Evolutionary conservation across 1,140 invertebrate species (phyloP), one percentile per base, ranked within the genome.

Genomic region (Ceratina australensis): DNA sequence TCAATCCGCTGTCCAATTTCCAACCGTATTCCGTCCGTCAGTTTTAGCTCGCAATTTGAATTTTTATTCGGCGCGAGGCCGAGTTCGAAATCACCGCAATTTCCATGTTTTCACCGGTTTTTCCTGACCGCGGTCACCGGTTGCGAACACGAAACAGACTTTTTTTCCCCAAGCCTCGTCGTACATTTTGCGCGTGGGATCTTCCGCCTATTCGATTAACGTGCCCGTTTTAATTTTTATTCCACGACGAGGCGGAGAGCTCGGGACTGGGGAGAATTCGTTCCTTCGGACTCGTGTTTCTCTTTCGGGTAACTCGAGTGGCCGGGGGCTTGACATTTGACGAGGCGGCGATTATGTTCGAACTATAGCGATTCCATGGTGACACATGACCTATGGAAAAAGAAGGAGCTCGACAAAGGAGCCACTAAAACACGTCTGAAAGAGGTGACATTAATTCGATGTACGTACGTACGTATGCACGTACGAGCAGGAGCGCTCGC

Each of bases 371-470:
- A 72, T 84, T 79, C 75, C 76, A 69, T 57, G 71, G 74, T 67
- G 72, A 84, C 74, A 66, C 50, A 73, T 54, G 75, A 75, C 50
- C 68, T 50, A 63, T 20, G 52, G 56, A 63, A 80, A 63, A 67
- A 74, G 56, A 78, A 59, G 47, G 22, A 71, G 7, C 22, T n/a
- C 26, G 73, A 86, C 80, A 86, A 86, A 69, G 72, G 73, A 67
- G 61, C 59, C n/a, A 52, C n/a, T 1, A 24, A 61, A 82, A 67
- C n/a, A n/a, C 52, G 67, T 76, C 65, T 67, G 78, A 74, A 84
- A 83, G 81, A 86, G 81, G 78, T 63, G 52, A 57, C 75, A 80
- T 79, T 88, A 85, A 87, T 87, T 83, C 79, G 82, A 12, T 71
- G 20, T 52, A 22, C 16, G 26, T 18, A 54, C 3, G 18, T 8